Percentiles rank a stretch among this genome's conserved stretches.
phyloP scores from a whole-genome alignment of 2,888 invertebrate species.

The Biston betularia region DNA sequence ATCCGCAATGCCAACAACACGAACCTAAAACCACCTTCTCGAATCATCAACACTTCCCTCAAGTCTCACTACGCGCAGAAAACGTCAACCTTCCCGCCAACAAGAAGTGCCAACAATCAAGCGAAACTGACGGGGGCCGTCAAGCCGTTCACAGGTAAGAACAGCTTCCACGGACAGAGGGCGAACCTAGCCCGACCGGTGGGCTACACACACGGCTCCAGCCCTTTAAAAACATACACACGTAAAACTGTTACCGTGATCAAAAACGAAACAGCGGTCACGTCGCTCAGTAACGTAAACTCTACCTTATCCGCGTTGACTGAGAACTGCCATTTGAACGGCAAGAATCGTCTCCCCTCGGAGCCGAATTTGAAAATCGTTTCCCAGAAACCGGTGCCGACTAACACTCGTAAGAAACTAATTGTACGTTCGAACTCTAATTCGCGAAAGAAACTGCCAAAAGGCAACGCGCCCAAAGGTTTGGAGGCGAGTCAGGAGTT shows the following conservation, averaged over 20 bases:
- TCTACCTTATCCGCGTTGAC: slow-evolving; percentile 78
- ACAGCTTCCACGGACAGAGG: slow-evolving; percentile 77
- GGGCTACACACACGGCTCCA: slow-evolving; percentile 71
- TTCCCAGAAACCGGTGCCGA: slow-evolving; percentile 57
- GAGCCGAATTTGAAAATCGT: slow-evolving; percentile 73
- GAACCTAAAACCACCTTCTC: slow-evolving; percentile 72
- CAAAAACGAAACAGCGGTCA: slow-evolving; percentile 58
- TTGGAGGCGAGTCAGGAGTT: slow-evolving; percentile 75
- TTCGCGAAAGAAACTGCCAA: slow-evolving; percentile 76
- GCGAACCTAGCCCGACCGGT: slow-evolving; percentile 77
- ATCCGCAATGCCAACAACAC: slow-evolving; percentile 75
- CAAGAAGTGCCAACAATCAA: slow-evolving; percentile 77
- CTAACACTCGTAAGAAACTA: slow-evolving; percentile 72
- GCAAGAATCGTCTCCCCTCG: slow-evolving; percentile 75
- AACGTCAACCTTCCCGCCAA: slow-evolving; percentile 81
- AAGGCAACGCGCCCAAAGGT: slow-evolving; percentile 64
- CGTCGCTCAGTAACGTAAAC: slow-evolving; percentile 65
- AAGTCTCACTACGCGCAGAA: slow-evolving; percentile 76
- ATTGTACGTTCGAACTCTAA: slow-evolving; percentile 77
- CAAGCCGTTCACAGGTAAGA: slow-evolving; percentile 74
- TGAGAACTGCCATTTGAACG: slow-evolving; percentile 80
- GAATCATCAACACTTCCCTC: slow-evolving; percentile 63
- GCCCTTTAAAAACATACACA: slow-evolving; percentile 73
- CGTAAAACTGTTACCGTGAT: slow-evolving; percentile 66
- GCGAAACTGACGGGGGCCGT: slow-evolving; percentile 62